Evolutionary conservation across 2,113 vertebrate species (phyloP).

Genomic region (Cyanoliseus patagonus): DNA sequence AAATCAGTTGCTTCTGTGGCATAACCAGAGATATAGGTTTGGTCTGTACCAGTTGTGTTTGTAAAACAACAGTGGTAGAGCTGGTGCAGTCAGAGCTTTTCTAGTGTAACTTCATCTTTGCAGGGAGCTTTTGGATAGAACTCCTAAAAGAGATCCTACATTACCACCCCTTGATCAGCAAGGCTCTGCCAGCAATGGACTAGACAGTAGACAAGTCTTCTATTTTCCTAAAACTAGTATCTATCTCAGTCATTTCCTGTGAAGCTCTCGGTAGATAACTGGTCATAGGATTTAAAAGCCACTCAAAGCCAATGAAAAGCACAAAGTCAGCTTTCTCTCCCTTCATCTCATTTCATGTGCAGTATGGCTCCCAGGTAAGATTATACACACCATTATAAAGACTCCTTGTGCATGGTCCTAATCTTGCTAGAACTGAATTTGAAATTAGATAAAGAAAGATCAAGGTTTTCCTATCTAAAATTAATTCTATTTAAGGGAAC

Average conservation of each 20-base stretch:
- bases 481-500: neutral
- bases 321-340: neutral
- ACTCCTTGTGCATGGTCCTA: neutral
- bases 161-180: neutral
- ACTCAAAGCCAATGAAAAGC: neutral
- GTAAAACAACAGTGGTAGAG: neutral
- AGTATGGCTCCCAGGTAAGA: neutral
- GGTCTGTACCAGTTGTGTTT: neutral
- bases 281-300: neutral
- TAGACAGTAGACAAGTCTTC: neutral
- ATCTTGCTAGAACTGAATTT: neutral
- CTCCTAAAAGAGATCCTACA: neutral
- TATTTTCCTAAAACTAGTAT: neutral
- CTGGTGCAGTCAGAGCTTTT: neutral
- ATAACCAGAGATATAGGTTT: neutral
- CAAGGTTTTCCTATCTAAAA: neutral
- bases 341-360: neutral
- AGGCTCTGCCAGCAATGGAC: neutral
- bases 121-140: neutral
- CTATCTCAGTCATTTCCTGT: neutral
- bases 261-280: neutral
- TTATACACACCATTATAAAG: neutral
- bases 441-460: conserved; percentile 5
- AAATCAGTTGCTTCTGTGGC: neutral
- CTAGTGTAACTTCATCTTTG: neutral